Evolutionary conservation across 2,888 invertebrate genomes (phyloP), one percentile per base, ranked within the genome.

Genomic region (Synergus itoensis): DNA sequence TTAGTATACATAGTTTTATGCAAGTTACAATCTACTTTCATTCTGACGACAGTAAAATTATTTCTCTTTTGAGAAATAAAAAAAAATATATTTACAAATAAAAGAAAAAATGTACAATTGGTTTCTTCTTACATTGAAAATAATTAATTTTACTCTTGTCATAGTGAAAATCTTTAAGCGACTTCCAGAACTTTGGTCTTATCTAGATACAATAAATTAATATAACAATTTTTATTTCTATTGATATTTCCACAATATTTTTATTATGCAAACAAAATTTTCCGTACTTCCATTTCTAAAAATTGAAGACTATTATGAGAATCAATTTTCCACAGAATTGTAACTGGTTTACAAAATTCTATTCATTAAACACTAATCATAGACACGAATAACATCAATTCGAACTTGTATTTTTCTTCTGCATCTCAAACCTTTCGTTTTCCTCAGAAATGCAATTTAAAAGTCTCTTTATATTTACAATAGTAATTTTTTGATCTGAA

Each of bases 371-470:
- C 43, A 12, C 67, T 67, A 67, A 45, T 45, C 4, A 69, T 48
- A 69, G 69, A 69, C 69, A 69, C 48, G 28, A 28, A 69, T 48
- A 69, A 69, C 69, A 69, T 69, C 69, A 28, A 69, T 45, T 69
- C 69, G 69, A 69, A 69, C 69, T 69, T 69, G 69, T 48, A 21
- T 69, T 69, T 48, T 69, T 28, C 69, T 69, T 8, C 69, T 69
- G 69, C 69, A 69, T 48, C 69, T 28, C 12, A 8, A 28, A 48
- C 8, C n/a, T 64, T 41, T 43, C 18, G 28, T 28, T 16, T 21
- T 8, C 12, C 8, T 21, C 8, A 43, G 16, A 28, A 21, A 45
- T 16, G 4, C 3, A 7, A 45, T 21, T 36, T 0, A 48, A 69
- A 69, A 69, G 14, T 36, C 36, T 21, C 5, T 69, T 69, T 11